Evolutionary conservation across 2,888 invertebrate species (phyloP).

Genomic region (Danaus chrysippus): DNA sequence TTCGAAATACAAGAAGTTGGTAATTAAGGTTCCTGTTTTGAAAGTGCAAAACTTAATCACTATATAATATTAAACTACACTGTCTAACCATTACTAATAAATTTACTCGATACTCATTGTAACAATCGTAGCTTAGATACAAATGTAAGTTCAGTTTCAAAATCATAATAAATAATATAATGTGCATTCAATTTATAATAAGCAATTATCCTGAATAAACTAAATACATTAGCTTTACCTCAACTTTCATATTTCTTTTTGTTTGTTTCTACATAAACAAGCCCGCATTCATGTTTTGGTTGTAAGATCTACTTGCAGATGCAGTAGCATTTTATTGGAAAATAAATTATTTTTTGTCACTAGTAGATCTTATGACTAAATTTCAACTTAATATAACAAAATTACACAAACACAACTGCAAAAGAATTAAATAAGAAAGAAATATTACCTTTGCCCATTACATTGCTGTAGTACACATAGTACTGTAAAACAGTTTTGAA

Average conservation of each 20-base stretch:
- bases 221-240: slow-evolving; percentile 5
- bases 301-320: too few species aligned
- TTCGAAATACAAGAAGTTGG: slow-evolving; percentile 69
- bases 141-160: slow-evolving; percentile 7
- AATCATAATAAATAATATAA: slow-evolving; percentile 3
- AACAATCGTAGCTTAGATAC: slow-evolving; percentile 5
- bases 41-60: slow-evolving; percentile 24
- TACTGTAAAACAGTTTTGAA: too few species aligned
- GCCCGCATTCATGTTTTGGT: background rate
- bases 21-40: slow-evolving; percentile 73
- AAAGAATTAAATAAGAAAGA: too few species aligned
- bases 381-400: too few species aligned
- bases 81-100: slow-evolving; percentile 5
- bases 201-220: slow-evolving; percentile 8
- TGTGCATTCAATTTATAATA: slow-evolving; percentile 5
- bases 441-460: too few species aligned
- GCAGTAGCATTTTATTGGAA: too few species aligned
- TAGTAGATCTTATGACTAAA: too few species aligned
- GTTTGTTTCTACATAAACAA: background rate
- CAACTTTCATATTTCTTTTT: slow-evolving; percentile 4
- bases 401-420: too few species aligned
- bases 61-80: slow-evolving; percentile 3
- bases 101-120: slow-evolving; percentile 2
- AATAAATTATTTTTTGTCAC: too few species aligned
- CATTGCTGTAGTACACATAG: too few species aligned